Evolutionary conservation across 2,888 invertebrate genomes (phyloP).

Genomic region (Pardosa pseudoannulata): DNA sequence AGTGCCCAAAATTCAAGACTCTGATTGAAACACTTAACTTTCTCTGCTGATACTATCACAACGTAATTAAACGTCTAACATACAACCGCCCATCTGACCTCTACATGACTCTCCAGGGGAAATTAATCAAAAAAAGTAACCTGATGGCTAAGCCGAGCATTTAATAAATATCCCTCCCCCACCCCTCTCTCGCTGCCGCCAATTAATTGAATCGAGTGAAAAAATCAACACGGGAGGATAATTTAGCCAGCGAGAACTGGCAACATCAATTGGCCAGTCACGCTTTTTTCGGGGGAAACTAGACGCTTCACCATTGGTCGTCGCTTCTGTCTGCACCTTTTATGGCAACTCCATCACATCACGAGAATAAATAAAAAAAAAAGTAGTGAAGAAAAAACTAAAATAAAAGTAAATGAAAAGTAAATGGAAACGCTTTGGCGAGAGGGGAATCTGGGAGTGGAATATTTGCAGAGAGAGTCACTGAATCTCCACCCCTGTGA

Average conservation of each 20-base stretch:
- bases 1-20: no score
- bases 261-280: conserved; percentile 33
- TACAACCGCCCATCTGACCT: background rate
- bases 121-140: background rate
- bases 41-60: background rate
- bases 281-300: background rate
- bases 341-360: conserved; percentile 30
- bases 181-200: background rate
- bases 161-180: conserved; percentile 31
- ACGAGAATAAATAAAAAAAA: background rate
- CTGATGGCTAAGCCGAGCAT: background rate
- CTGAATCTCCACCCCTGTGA: conserved; percentile 2
- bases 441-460: conserved; percentile 27
- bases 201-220: conserved; percentile 25
- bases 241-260: conserved; percentile 34
- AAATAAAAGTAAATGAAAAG: background rate
- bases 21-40: background rate
- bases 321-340: conserved; percentile 50
- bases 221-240: conserved; percentile 10
- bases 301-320: background rate
- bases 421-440: background rate
- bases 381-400: no score
- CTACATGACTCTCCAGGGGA: background rate
- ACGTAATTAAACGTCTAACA: background rate
- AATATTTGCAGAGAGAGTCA: conserved; percentile 40